Evolutionary conservation across 2,888 invertebrate genomes (phyloP).

Genomic region (Liposcelis brunnea): DNA sequence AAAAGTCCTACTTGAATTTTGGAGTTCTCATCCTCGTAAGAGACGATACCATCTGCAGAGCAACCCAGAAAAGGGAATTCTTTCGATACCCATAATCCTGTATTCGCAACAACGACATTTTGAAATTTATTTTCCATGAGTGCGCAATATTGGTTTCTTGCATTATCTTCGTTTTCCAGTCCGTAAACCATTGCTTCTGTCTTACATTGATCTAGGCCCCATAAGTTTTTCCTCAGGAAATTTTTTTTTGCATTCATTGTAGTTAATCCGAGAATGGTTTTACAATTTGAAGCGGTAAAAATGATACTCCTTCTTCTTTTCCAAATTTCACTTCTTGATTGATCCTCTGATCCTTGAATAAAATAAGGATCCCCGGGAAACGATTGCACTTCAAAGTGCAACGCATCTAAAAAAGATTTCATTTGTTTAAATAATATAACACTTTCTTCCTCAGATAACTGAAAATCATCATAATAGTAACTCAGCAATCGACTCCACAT

Average conservation of each 20-base stretch:
- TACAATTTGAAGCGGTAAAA: neutral
- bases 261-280: neutral
- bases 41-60: neutral
- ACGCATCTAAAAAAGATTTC: neutral
- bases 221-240: neutral
- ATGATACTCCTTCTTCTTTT: neutral
- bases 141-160: too few relatives aligned
- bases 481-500: neutral
- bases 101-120: too few relatives aligned
- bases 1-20: too few relatives aligned
- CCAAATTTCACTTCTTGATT: neutral
- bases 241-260: neutral
- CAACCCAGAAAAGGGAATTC: neutral
- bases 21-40: neutral
- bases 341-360: neutral
- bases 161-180: neutral
- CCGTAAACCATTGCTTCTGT: slow-evolving; percentile 1
- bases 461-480: neutral
- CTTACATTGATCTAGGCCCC: neutral
- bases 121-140: too few relatives aligned
- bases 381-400: too few relatives aligned
- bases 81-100: neutral
- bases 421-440: neutral
- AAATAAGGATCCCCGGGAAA: neutral
- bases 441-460: neutral